Evolutionary conservation across 2,888 invertebrate genomes (phyloP).

Genomic region (Dasypolia templi): DNA sequence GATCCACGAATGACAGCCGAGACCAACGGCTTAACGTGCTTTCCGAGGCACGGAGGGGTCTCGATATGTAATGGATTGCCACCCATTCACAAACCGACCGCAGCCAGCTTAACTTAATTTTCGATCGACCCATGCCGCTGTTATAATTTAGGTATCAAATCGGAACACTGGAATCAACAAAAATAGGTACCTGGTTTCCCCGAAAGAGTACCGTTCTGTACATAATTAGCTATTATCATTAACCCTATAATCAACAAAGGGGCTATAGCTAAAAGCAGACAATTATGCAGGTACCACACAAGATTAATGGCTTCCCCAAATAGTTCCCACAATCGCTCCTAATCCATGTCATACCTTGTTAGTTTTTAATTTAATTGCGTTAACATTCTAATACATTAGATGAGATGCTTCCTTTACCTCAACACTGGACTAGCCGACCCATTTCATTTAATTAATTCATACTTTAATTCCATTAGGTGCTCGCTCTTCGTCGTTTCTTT

Average conservation of each 20-base stretch:
- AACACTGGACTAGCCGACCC: conserved; percentile 16
- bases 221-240: background rate
- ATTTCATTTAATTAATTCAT: conserved; percentile 52
- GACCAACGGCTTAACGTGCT: no score
- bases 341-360: conserved; percentile 34
- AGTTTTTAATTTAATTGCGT: conserved; percentile 51
- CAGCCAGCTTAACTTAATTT: background rate
- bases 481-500: conserved; percentile 14
- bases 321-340: conserved; percentile 46
- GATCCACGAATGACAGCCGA: no score
- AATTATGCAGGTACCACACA: conserved; percentile 15
- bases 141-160: no score
- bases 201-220: no score
- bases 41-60: no score
- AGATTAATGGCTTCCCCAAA: conserved; percentile 41
- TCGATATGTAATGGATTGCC: no score
- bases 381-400: conserved; percentile 49
- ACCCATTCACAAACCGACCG: background rate
- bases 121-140: no score
- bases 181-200: background rate
- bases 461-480: conserved; percentile 43
- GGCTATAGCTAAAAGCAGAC: conserved; percentile 11
- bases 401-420: conserved; percentile 33
- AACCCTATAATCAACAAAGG: conserved; percentile 15
- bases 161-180: background rate